Percentiles rank a stretch among this genome's conserved stretches.
phyloP scores from a whole-genome alignment of 2,888 invertebrate species.

The Eurytoma adleriae region DNA sequence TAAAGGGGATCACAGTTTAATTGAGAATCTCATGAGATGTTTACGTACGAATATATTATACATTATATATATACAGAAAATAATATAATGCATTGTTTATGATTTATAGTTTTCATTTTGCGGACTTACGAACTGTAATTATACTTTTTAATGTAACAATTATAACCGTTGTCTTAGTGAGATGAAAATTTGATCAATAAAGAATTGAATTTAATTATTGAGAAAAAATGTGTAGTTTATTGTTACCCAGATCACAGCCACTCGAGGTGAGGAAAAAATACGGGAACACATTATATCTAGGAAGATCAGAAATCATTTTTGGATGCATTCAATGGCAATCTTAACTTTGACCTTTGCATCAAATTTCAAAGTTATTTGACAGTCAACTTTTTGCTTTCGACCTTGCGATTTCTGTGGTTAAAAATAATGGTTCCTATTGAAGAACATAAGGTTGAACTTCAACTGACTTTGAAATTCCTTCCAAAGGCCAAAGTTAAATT shows the following conservation, averaged over 20 bases:
- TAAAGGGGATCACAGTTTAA: constrained; percentile 28
- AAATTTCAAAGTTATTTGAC: too few relatives aligned
- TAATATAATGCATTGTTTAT: constrained; percentile 60
- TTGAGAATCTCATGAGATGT: constrained; percentile 32
- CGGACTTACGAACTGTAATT: constrained; percentile 62
- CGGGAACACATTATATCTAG: too few relatives aligned
- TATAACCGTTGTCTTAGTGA: constrained; percentile 69
- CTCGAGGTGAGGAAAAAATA: too few relatives aligned
- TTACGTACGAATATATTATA: constrained; percentile 35
- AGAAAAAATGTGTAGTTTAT: constrained; percentile 47
- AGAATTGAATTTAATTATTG: constrained; percentile 71
- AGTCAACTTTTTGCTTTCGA: too few relatives aligned
- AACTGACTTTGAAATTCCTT: too few relatives aligned
- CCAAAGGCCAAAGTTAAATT: background rate
- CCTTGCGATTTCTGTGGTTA: too few relatives aligned
- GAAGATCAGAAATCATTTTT: too few relatives aligned
- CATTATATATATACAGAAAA: constrained; percentile 38
- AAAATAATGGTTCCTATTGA: too few relatives aligned
- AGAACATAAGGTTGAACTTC: too few relatives aligned
- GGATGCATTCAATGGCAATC: too few relatives aligned
- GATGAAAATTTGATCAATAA: constrained; percentile 67
- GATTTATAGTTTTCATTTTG: constrained; percentile 61
- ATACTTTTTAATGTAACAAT: constrained; percentile 67
- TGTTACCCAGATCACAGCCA: constrained; percentile 5
- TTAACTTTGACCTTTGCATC: too few relatives aligned